These are phyloP conservation scores for Pogonus chalceus DNA, from an alignment of 1,140 invertebrate species.

Conservation along the genomic window DNA sequence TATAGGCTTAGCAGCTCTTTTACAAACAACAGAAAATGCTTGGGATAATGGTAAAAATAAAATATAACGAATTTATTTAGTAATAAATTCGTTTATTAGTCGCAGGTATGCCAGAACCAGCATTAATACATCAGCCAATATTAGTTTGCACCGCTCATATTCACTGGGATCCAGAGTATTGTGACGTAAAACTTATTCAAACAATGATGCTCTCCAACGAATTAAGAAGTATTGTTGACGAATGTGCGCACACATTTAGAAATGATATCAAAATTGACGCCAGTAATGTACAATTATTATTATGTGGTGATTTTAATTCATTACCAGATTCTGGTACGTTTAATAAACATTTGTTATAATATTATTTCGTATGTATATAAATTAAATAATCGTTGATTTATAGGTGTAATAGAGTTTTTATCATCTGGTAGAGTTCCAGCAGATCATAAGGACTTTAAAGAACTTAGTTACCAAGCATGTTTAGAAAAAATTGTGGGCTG, in stretches of 20 bases:
- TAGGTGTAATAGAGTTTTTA: constrained; percentile 91
- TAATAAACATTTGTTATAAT: background rate
- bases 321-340: constrained; percentile 84
- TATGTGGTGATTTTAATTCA: constrained; percentile 99
- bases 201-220: constrained; percentile 99
- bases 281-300: constrained; percentile 81
- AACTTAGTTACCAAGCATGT: constrained; percentile 85
- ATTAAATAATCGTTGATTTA: constrained; percentile 15
- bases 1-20: constrained; percentile 88
- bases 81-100: constrained; percentile 11
- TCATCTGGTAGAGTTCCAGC: constrained; percentile 77
- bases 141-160: constrained; percentile 97
- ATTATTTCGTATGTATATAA: constrained; percentile 4
- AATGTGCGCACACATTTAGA: constrained; percentile 56
- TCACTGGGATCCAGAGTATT: constrained; percentile 99
- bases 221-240: constrained; percentile 70
- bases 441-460: constrained; percentile 94
- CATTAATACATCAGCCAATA: constrained; percentile 70
- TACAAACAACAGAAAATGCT: constrained; percentile 87
- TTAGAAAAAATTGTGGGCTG: constrained; percentile 80
- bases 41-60: constrained; percentile 71
- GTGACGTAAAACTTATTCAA: constrained; percentile 99
- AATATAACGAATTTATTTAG: no score
- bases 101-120: constrained; percentile 58
- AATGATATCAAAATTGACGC: constrained; percentile 54